These are phyloP conservation scores for Austrofundulus limnaeus DNA, from an alignment of 2,113 vertebrate species.

Conservation along the genomic window DNA sequence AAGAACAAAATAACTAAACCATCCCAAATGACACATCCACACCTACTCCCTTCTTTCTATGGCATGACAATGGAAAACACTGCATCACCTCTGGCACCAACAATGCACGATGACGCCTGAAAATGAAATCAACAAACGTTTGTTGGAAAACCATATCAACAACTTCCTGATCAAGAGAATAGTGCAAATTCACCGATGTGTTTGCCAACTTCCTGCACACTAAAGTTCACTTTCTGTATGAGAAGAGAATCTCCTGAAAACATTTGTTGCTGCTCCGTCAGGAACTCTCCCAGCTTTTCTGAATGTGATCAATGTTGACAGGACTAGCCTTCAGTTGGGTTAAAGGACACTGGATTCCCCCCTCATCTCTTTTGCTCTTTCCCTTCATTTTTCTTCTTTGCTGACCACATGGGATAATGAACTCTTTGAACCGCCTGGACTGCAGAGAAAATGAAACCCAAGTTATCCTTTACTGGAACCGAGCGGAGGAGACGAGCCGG, in stretches of 20 bases:
- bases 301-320: conserved; percentile 66
- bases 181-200: neutral
- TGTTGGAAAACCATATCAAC: neutral
- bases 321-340: conserved; percentile 43
- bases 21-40: too few relatives aligned
- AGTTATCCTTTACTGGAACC: conserved; percentile 52
- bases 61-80: too few relatives aligned
- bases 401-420: conserved; percentile 50
- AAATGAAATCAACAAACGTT: neutral
- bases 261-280: conserved; percentile 23
- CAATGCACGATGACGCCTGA: too few relatives aligned
- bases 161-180: neutral
- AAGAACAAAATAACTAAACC: neutral
- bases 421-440: conserved; percentile 60
- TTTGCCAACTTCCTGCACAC: neutral
- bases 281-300: conserved; percentile 16
- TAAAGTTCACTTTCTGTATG: conserved; percentile 10
- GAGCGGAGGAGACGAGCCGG: conserved; percentile 26
- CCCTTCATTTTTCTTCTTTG: conserved; percentile 55
- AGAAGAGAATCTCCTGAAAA: conserved; percentile 11
- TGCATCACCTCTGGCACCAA: too few relatives aligned
- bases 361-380: conserved; percentile 32
- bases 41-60: too few relatives aligned
- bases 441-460: conserved; percentile 32
- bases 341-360: conserved; percentile 47